Percentiles rank a stretch among this genome's conserved stretches.
These are phyloP conservation scores for Gymnoscelis rufifasciata DNA, from an alignment of 2,888 invertebrate species.

Conservation along the genomic window DNA sequence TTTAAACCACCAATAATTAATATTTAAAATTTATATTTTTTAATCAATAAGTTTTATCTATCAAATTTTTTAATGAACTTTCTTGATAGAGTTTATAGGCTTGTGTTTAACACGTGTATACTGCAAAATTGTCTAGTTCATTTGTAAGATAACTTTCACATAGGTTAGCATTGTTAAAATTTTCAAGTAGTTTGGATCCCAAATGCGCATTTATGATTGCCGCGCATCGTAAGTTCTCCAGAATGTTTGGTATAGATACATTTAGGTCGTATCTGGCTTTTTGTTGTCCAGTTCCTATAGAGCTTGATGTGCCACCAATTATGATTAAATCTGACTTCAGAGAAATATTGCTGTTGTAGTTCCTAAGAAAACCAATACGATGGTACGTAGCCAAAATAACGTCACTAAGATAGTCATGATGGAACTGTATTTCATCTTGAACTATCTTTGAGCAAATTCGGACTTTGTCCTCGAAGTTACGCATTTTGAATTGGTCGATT, in stretches of 20 bases:
- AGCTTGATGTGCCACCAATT: not conserved
- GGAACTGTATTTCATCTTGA: conserved; percentile 10
- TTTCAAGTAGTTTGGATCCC: not conserved
- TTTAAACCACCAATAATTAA: no score
- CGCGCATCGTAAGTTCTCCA: conserved; percentile 6
- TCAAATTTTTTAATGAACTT: no score
- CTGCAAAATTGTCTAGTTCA: conserved; percentile 1
- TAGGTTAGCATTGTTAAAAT: conserved; percentile 5
- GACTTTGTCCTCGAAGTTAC: conserved; percentile 8
- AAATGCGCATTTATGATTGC: conserved; percentile 11
- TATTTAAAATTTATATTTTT: no score
- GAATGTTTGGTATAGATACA: not conserved
- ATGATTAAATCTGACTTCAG: conserved; percentile 13
- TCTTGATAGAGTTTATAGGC: no score
- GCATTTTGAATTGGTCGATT: not conserved
- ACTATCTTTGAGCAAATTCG: not conserved
- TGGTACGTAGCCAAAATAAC: conserved; percentile 4
- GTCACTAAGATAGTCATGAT: conserved; percentile 19
- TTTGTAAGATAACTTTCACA: conserved; percentile 13
- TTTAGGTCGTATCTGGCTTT: conserved; percentile 6
- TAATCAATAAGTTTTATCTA: no score
- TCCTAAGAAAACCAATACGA: conserved; percentile 5
- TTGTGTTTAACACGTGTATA: no score
- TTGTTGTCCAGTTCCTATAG: not conserved
- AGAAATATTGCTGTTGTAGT: conserved; percentile 4